Base-by-base conservation (phyloP, 2,888 invertebrate genomes). In the Hecatera dysodea region DNA sequence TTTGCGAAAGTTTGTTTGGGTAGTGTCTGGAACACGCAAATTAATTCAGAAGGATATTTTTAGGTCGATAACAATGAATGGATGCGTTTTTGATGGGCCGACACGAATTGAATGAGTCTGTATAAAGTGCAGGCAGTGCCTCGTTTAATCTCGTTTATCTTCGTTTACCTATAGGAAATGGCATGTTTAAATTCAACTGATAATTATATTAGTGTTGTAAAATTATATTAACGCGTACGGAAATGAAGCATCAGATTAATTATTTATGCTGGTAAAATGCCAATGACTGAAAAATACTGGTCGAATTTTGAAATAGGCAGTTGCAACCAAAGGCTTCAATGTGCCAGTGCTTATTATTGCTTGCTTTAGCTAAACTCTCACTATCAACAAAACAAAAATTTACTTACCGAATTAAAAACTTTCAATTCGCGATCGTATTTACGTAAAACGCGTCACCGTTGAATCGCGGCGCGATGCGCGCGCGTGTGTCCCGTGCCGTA, bases 401-500 rank as follows among this genome's bases (percentile, higher is more conserved):
- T 29, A 87, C 90, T 89, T 86, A 89, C 90, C 84, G 69, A 72
- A 22, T 67, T 66, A 81, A 77, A 84, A 88, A 88, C 85, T 87
- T 86, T 55, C 12, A 70, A 73, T 22, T 75, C 79, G 72, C 89
- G 88, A 86, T 79, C 84, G 81, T 80, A 74, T 80, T 80, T 78
- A 85, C 86, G 82, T 59, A 77, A 78, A 75, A 27, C 59, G 36
- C 64, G 67, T 33, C 50, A 61, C 46, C 59, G 53, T 27, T 52
- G 19, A 74, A 46, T 66, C 48, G 55, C 67, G 72, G 76, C 75
- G 81, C 68, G 33, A 62, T 57, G 61, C 39, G 67, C 74, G 75
- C 84, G 87, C 93, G 93, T 90, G 87, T 86, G 84, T 78, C 75
- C 74, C 82, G 79, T 75, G 81, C 88, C 88, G 83, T 72, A 61